Evolutionary conservation across 2,797 vertebrate species (phyloP).

Genomic region (Melanotaenia maccullochi): DNA sequence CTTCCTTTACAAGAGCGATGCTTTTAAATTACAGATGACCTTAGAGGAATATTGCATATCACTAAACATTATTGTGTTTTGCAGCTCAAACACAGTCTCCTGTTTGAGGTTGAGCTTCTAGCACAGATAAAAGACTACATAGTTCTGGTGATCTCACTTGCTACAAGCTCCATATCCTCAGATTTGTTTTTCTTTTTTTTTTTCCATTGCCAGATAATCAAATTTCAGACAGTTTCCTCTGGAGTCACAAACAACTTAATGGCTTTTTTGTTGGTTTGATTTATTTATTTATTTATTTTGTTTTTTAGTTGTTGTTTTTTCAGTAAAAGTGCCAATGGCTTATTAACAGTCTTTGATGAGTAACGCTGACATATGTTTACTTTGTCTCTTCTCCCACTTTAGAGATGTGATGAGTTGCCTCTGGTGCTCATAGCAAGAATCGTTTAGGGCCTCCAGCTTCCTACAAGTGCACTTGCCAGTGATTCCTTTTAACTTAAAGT

Average conservation of each 20-base stretch:
- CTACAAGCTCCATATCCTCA: too few species aligned
- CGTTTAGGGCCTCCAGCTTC: neutral
- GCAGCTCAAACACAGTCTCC: neutral
- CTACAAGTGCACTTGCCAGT: conserved; percentile 13
- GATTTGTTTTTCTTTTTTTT: neutral
- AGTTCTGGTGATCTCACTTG: too few species aligned
- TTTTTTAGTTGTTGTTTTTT: neutral
- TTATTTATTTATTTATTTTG: neutral
- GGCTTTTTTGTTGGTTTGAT: neutral
- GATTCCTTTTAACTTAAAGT: conserved; percentile 15
- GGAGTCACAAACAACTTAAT: conserved; percentile 3
- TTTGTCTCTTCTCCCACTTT: conserved; percentile 1
- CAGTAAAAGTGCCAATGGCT: too few species aligned
- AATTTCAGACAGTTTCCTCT: conserved; percentile 2
- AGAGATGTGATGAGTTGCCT: conserved; percentile 4
- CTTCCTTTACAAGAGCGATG: conserved; percentile 1
- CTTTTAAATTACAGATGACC: neutral
- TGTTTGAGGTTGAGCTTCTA: too few species aligned
- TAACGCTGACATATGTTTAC: neutral
- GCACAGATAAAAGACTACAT: too few species aligned
- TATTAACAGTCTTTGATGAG: neutral
- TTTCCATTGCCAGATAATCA: neutral
- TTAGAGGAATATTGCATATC: neutral
- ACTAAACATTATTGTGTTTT: neutral
- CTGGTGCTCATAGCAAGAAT: neutral